Percentiles rank a stretch among this genome's conserved stretches.
Evolutionary conservation across 2,888 invertebrate genomes (phyloP).

Genomic region (Galerucella calmariensis): DNA sequence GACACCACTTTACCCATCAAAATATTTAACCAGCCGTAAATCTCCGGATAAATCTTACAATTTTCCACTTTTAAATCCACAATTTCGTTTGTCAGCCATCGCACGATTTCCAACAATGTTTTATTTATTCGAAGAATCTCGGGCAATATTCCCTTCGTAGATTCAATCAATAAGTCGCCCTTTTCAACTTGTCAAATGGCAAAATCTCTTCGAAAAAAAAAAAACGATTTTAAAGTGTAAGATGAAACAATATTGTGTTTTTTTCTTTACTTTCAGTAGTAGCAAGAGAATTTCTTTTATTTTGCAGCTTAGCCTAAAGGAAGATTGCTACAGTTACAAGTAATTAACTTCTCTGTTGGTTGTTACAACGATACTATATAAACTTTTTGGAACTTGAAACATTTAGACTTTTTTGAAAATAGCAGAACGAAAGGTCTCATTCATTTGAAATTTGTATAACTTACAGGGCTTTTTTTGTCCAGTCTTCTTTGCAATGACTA

Average conservation of each 20-base stretch:
- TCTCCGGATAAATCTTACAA: constrained; percentile 29
- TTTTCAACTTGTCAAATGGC: constrained; percentile 35
- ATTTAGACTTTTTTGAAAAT: background rate
- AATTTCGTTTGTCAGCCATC: constrained; percentile 31
- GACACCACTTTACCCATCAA: constrained; percentile 16
- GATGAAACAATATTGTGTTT: constrained; percentile 14
- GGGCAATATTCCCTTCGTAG: constrained; percentile 30
- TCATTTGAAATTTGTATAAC: background rate
- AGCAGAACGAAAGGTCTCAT: too few relatives aligned
- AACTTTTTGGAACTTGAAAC: background rate
- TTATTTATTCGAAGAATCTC: constrained; percentile 44
- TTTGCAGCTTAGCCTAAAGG: constrained; percentile 5
- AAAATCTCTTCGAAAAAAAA: constrained; percentile 16
- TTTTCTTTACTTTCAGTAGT: background rate
- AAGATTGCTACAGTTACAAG: background rate
- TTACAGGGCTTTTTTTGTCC: too few relatives aligned
- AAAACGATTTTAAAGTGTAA: constrained; percentile 15
- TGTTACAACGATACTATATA: background rate
- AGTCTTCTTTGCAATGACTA: too few relatives aligned
- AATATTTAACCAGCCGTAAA: constrained; percentile 38
- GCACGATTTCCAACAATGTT: constrained; percentile 37
- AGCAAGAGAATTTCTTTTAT: constrained; percentile 10
- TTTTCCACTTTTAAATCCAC: constrained; percentile 31
- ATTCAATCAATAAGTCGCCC: constrained; percentile 41
- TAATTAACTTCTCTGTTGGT: background rate